Percentiles rank a stretch among this genome's conserved stretches.
phyloP scores from a whole-genome alignment of 2,113 vertebrate species.

The Epinephelus moara region DNA sequence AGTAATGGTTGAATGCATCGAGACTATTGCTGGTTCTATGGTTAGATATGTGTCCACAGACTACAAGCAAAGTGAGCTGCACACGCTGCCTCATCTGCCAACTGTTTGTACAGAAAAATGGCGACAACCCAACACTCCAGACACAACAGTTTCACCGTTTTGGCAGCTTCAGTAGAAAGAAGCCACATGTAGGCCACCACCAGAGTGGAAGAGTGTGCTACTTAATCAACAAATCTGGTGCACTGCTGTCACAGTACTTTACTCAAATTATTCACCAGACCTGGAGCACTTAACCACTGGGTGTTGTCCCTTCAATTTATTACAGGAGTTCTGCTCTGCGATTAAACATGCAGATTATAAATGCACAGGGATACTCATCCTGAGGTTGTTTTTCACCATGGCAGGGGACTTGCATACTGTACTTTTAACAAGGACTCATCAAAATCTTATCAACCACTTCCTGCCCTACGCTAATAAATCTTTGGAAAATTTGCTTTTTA shows the following conservation, averaged over 20 bases:
- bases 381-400: conserved; percentile 19
- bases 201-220: not conserved
- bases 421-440: conserved; percentile 4
- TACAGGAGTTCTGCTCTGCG: conserved; percentile 28
- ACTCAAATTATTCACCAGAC: conserved; percentile 36
- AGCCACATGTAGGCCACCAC: conserved; percentile 3
- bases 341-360: conserved; percentile 42
- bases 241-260: conserved; percentile 25
- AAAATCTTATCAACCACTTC: conserved; percentile 29
- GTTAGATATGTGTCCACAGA: not conserved
- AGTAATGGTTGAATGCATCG: not conserved
- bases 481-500: not conserved
- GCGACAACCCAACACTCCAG: not conserved
- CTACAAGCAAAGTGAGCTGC: not conserved
- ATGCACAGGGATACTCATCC: conserved; percentile 32
- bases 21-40: not conserved
- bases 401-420: not conserved
- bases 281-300: conserved; percentile 27
- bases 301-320: conserved; percentile 39
- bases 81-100: not conserved
- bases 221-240: conserved; percentile 31
- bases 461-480: not conserved
- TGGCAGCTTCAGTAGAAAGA: conserved; percentile 2
- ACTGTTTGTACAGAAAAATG: conserved; percentile 5
- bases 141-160: not conserved